Percentiles rank a stretch among this genome's conserved stretches.
Conservation (phyloP, 2,888 invertebrate genomes). For the Meiosimyza platycephala region DNA sequence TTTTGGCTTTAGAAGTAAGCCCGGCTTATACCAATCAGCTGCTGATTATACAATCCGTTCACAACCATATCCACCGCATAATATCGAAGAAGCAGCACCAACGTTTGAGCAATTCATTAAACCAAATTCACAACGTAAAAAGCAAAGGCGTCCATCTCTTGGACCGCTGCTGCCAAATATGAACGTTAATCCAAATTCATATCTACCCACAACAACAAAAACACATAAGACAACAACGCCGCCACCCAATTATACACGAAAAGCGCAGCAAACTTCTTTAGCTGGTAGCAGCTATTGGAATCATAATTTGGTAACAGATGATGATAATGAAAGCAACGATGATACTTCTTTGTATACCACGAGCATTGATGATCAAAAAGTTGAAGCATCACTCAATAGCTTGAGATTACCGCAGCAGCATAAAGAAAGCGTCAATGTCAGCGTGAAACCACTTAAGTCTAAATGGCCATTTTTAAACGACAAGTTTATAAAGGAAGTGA, state of each 20-base stretch:
- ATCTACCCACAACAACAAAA: too few species aligned
- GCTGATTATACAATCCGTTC: too few species aligned
- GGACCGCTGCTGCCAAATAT: not conserved
- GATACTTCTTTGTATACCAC: not conserved
- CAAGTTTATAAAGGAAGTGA: not conserved
- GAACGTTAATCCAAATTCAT: too few species aligned
- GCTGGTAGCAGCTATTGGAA: conserved; percentile 11
- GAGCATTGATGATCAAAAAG: conserved; percentile 38
- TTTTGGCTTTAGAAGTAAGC: too few species aligned
- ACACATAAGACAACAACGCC: not conserved
- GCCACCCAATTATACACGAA: too few species aligned
- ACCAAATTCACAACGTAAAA: not conserved
- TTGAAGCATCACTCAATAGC: conserved; percentile 35
- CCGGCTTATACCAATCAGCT: too few species aligned
- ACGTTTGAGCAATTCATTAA: too few species aligned
- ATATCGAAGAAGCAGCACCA: too few species aligned
- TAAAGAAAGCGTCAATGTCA: not conserved
- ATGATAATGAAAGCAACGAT: not conserved
- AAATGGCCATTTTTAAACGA: conserved; percentile 22
- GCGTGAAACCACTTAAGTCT: not conserved
- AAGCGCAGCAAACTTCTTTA: not conserved
- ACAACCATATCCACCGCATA: too few species aligned
- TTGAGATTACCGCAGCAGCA: conserved; percentile 15
- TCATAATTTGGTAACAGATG: conserved; percentile 8
- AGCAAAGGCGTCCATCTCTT: not conserved